Evolutionary conservation across 1,140 invertebrate species (phyloP), one percentile per base, ranked within the genome.

Genomic region (Nasonia longicornis): DNA sequence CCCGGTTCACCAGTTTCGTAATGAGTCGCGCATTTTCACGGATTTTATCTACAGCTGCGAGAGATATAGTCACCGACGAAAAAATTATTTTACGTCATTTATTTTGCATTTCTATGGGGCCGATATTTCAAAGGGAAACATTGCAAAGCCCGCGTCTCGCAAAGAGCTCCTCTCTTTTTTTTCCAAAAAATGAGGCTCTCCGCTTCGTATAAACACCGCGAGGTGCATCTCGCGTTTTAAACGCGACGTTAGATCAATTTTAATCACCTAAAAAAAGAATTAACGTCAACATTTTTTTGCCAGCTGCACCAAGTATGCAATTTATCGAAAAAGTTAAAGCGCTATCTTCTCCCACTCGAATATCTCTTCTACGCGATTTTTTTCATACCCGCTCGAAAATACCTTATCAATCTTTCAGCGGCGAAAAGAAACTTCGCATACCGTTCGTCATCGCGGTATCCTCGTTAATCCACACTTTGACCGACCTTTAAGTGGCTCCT

Each of bases 391-490:
- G 3, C 22, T 10, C 42, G 12, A 48, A 63, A 75, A 75, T 75
- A 38, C 29, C 73, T 4, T 14, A 75, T 75, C 63, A 75, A 75
- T 75, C 63, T 73, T 75, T n/a, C 73, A 75, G 22, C 7, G 8
- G 10, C 35, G 8, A 3, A 52, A 52, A 52, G 16, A 52, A 3
- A 2, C 12, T 35, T 1, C 16, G 48, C 22, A 72, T 72, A 69
- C 8, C 29, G 35, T 69, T 74, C 42, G 35, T 72, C 42, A n/a
- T 29, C 35, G 70, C 38, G 38, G 42, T 45, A 72, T 72, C 38
- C 70, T 22, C 11, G 72, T 74, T 74, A 74, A 74, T 74, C 48
- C 48, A 22, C 71, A 48, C 71, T 73, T 74, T 35, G 35, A 58
- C 45, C 48, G 26, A 0, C 2, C 26, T 63, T 31, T 63, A 74